Evolutionary conservation across 2,888 invertebrate genomes (phyloP), one percentile per base, ranked within the genome.

Genomic region (Sinhomidia bicolor): DNA sequence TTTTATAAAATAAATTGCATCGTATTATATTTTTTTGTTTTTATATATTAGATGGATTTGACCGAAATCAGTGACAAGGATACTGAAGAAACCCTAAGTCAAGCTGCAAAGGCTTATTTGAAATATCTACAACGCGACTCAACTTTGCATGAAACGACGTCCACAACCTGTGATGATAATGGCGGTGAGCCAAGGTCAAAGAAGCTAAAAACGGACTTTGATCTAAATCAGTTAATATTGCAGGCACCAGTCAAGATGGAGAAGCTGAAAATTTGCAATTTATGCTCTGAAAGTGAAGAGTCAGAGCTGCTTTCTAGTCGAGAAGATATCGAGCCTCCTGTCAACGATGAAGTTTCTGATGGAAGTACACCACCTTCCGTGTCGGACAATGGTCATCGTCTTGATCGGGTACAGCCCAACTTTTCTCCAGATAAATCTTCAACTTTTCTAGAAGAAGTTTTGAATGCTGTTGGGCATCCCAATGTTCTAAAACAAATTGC

Each of bases 381-480:
- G 17, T 51, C 82, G 1, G 68, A 81, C 6, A 81, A 62, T 6
- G 80, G 32, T 44, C 14, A 81, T 7, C 76, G 65, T 44, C 60
- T 2, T 36, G 7, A 36, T n/a, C n/a, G n/a, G n/a, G n/a, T n/a
- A 20, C 54, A 79, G 32, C 36, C 80, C 9, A 62, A 57, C 10
- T 26, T 17, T 36, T 80, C 62, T 57, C 57, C 88, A 20, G 23
- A 51, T 14, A 5, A 60, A 86, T 68, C 86, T 57, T 85, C 89
- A 14, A 88, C 90, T 26, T 89, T 84, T 29, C 14, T 91, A 10
- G 88, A 89, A 51, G 89, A 92, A 80, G 84, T 91, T 47, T 79
- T 92, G 14, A 90, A 91, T 76, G 90, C 92, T 7, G 88, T 92
- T 60, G 90, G 90, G 6, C 91, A 92, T 78, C 92, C 92, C 7